Conservation (phyloP, 1,140 invertebrate genomes). For the Diachasma alloeum region DNA sequence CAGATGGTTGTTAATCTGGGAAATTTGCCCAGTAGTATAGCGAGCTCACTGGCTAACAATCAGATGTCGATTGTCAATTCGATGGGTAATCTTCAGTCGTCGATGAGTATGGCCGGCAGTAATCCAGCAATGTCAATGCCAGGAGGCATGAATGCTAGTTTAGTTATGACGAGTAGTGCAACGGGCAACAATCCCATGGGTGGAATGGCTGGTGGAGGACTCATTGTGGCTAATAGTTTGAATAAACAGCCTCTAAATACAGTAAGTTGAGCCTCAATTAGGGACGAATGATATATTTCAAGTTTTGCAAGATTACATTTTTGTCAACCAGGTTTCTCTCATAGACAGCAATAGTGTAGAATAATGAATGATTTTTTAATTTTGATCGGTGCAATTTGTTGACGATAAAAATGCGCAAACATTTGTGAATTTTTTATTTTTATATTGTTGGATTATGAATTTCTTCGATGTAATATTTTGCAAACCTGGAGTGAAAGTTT, state of each 20-base stretch:
- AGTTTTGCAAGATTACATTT: too few relatives aligned
- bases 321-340: too few relatives aligned
- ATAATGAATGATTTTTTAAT: too few relatives aligned
- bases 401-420: too few relatives aligned
- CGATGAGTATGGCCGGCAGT: slow-evolving; percentile 71
- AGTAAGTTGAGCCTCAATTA: slow-evolving; percentile 13
- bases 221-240: slow-evolving; percentile 72
- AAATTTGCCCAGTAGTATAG: slow-evolving; percentile 70
- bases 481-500: too few relatives aligned
- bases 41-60: slow-evolving; percentile 66
- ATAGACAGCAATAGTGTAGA: too few relatives aligned
- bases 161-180: slow-evolving; percentile 65
- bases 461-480: too few relatives aligned
- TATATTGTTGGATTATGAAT: too few relatives aligned
- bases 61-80: slow-evolving; percentile 69
- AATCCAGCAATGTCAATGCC: slow-evolving; percentile 70
- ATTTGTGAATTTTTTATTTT: too few relatives aligned
- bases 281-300: too few relatives aligned
- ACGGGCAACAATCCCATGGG: slow-evolving; percentile 61
- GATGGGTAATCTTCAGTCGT: slow-evolving; percentile 63
- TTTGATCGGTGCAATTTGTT: too few relatives aligned
- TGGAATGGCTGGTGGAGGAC: slow-evolving; percentile 70
- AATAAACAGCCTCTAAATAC: slow-evolving; percentile 73
- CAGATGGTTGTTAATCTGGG: slow-evolving; percentile 68
- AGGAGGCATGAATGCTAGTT: slow-evolving; percentile 68